These are phyloP conservation scores for Sander vitreus DNA, from an alignment of 2,113 vertebrate genomes.

Conservation along the genomic window DNA sequence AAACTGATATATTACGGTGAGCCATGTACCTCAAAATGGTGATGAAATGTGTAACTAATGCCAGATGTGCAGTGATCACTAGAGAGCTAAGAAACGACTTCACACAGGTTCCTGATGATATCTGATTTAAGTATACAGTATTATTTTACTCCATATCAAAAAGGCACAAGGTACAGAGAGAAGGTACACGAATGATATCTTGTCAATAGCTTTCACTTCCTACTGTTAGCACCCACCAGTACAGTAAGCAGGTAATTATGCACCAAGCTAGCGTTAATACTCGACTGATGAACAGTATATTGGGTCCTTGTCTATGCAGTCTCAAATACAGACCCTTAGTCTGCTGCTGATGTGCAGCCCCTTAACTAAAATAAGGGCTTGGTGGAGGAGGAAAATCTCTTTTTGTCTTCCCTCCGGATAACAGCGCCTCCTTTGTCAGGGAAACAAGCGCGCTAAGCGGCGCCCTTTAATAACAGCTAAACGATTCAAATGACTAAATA, in stretches of 20 bases:
- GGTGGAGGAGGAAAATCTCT: not conserved
- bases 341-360: not conserved
- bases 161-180: not conserved
- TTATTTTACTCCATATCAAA: not conserved
- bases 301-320: not conserved
- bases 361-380: not conserved
- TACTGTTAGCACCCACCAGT: conserved; percentile 4
- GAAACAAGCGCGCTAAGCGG: not conserved
- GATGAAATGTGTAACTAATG: conserved; percentile 64
- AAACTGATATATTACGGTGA: conserved; percentile 59
- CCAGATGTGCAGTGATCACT: conserved; percentile 48
- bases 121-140: not conserved
- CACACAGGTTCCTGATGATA: not conserved
- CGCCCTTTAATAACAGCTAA: not conserved
- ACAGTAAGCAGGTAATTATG: conserved; percentile 6
- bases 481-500: not conserved
- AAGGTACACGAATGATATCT: not conserved
- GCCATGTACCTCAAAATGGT: conserved; percentile 75
- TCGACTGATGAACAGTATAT: not conserved
- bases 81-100: not conserved
- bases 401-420: conserved; percentile 1
- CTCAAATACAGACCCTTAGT: not conserved
- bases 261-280: conserved; percentile 1
- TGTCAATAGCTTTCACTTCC: not conserved
- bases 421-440: conserved; percentile 29